A percentile compares a stretch with the other conserved stretches of the same genome.
These are phyloP conservation scores for Parapristionchus giblindavisi DNA, from an alignment of 2,888 invertebrate genomes.

Conservation along the genomic window DNA sequence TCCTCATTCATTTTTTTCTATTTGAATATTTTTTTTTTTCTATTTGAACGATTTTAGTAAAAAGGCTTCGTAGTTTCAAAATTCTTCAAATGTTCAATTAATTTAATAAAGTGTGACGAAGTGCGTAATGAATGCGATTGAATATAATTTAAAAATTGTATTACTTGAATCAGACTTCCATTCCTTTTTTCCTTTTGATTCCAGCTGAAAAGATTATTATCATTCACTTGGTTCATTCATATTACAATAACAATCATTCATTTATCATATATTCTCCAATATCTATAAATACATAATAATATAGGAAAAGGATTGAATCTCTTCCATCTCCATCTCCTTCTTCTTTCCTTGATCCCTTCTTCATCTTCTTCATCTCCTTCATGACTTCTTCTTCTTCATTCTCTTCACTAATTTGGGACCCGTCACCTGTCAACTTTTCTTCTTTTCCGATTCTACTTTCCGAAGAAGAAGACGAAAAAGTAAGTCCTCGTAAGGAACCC, in stretches of 20 bases:
- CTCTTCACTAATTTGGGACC: conserved; percentile 30
- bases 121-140: too few species aligned
- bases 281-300: too few species aligned
- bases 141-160: too few species aligned
- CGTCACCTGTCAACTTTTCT: conserved; percentile 23
- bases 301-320: too few species aligned
- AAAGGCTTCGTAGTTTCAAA: neutral
- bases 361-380: conserved; percentile 12
- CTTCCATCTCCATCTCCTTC: neutral
- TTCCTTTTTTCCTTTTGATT: too few species aligned
- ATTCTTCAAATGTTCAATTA: too few species aligned
- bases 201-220: too few species aligned
- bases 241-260: neutral
- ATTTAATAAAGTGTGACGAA: too few species aligned
- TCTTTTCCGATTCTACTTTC: neutral
- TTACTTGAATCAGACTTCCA: too few species aligned
- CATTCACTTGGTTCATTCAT: neutral
- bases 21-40: neutral
- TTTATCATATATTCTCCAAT: neutral
- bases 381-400: neutral
- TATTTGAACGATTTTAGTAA: neutral
- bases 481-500: neutral
- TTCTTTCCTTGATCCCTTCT: neutral
- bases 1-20: too few species aligned
- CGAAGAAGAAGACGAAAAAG: neutral